Conservation (phyloP, 2,888 invertebrate genomes). For the Gastrophysa polygoni region DNA sequence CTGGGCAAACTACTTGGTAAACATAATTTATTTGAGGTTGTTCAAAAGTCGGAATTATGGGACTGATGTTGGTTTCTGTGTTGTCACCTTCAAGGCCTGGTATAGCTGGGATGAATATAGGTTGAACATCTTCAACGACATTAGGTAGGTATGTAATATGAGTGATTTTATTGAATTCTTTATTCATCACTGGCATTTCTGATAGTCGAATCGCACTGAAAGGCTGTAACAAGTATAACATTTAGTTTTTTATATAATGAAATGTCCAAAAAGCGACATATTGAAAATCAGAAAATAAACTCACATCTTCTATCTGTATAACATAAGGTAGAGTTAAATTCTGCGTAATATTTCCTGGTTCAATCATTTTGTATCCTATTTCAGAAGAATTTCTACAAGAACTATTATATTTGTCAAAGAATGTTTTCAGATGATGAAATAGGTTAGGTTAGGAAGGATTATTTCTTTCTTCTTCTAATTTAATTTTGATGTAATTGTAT, state of each 20-base stretch:
- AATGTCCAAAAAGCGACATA: too few relatives aligned
- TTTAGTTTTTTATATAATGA: too few relatives aligned
- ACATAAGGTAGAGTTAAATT: background rate
- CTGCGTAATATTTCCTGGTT: background rate
- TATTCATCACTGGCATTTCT: background rate
- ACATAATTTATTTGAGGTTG: slow-evolving; percentile 37
- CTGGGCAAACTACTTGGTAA: slow-evolving; percentile 46
- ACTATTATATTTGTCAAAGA: too few relatives aligned
- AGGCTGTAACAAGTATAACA: slow-evolving; percentile 3
- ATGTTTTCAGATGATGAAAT: too few relatives aligned
- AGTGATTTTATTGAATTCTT: slow-evolving; percentile 12
- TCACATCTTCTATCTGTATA: slow-evolving; percentile 11
- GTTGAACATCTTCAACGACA: slow-evolving; percentile 9
- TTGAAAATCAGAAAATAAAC: background rate
- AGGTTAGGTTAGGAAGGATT: background rate
- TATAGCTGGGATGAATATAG: slow-evolving; percentile 2
- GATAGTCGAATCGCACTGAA: background rate
- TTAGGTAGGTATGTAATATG: slow-evolving; percentile 15
- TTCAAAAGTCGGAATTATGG: slow-evolving; percentile 1
- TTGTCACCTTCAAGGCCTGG: slow-evolving; percentile 11
- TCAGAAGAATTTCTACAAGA: too few relatives aligned
- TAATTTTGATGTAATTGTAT: too few relatives aligned
- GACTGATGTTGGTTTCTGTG: slow-evolving; percentile 4
- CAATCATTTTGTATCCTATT: too few relatives aligned
- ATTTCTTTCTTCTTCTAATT: too few relatives aligned